Evolutionary conservation across 2,113 vertebrate species (phyloP).

Genomic region (Corydoras sp.): DNA sequence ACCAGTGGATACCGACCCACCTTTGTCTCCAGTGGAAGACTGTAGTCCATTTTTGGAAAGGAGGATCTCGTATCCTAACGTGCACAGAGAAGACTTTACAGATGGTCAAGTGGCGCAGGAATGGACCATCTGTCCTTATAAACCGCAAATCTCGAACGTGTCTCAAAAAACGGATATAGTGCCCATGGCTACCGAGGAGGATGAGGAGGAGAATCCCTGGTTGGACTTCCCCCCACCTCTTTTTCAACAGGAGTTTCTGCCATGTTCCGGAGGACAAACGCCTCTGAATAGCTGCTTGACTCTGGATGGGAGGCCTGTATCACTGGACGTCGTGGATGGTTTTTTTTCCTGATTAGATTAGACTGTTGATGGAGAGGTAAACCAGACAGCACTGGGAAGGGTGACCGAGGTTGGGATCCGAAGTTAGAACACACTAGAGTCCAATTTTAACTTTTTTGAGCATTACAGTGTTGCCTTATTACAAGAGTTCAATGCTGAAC

Average conservation of each 20-base stretch:
- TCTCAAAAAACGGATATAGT: conserved; percentile 9
- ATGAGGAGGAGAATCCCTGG: conserved; percentile 36
- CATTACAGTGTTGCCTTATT: too few species aligned
- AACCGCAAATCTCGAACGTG: not conserved
- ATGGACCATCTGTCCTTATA: conserved; percentile 16
- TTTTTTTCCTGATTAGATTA: not conserved
- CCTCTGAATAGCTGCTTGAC: conserved; percentile 35
- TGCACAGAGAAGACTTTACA: conserved; percentile 23
- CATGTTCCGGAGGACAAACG: conserved; percentile 6
- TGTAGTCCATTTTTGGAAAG: conserved; percentile 39
- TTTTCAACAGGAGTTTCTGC: conserved; percentile 4
- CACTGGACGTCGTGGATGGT: conserved; percentile 33
- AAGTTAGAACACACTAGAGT: too few species aligned
- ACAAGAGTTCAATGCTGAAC: too few species aligned
- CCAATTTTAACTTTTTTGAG: too few species aligned
- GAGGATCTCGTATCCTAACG: conserved; percentile 43
- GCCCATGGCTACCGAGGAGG: conserved; percentile 14
- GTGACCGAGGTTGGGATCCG: too few species aligned
- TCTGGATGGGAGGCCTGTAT: conserved; percentile 28
- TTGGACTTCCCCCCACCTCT: conserved; percentile 8
- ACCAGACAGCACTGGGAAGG: not conserved
- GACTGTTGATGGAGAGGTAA: not conserved
- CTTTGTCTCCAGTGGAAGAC: conserved; percentile 57
- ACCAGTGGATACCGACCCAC: conserved; percentile 53
- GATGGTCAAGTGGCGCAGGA: not conserved